Evolutionary conservation across 2,888 invertebrate genomes (phyloP).

Genomic region (Danaus chrysippus): DNA sequence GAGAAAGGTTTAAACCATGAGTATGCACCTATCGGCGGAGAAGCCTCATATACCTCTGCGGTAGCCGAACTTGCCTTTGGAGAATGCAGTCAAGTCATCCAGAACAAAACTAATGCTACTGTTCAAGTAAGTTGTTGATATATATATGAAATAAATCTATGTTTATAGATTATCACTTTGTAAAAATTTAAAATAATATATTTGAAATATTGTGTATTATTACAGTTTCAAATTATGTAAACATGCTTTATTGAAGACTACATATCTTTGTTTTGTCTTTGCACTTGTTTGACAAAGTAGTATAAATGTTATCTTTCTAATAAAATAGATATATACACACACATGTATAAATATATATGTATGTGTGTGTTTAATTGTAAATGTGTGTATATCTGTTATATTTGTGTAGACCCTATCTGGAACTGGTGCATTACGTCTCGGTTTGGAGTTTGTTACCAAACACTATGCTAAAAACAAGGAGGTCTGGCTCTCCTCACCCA

Average conservation of each 20-base stretch:
- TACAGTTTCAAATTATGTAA: too few relatives aligned
- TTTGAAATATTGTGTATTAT: too few relatives aligned
- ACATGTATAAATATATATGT: too few relatives aligned
- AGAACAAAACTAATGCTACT: constrained; percentile 84
- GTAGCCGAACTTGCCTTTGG: constrained; percentile 94
- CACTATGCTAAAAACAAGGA: constrained; percentile 90
- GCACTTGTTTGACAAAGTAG: too few relatives aligned
- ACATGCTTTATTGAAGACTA: too few relatives aligned
- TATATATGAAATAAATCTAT: neutral
- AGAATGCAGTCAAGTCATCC: constrained; percentile 82
- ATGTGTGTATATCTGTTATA: constrained; percentile 2
- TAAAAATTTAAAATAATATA: too few relatives aligned
- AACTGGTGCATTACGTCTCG: constrained; percentile 97
- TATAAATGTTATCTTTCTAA: too few relatives aligned
- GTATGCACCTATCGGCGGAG: constrained; percentile 95
- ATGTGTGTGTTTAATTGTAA: too few relatives aligned
- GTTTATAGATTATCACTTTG: too few relatives aligned
- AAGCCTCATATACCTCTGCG: constrained; percentile 89
- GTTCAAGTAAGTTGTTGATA: constrained; percentile 78
- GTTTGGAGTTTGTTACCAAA: constrained; percentile 90
- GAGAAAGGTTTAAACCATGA: constrained; percentile 91
- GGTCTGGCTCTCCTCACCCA: constrained; percentile 93
- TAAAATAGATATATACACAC: too few relatives aligned
- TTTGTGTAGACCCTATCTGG: constrained; percentile 92
- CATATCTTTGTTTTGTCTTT: too few relatives aligned